Evolutionary conservation across 1,140 invertebrate species (phyloP).

Genomic region (Papilio polytes): DNA sequence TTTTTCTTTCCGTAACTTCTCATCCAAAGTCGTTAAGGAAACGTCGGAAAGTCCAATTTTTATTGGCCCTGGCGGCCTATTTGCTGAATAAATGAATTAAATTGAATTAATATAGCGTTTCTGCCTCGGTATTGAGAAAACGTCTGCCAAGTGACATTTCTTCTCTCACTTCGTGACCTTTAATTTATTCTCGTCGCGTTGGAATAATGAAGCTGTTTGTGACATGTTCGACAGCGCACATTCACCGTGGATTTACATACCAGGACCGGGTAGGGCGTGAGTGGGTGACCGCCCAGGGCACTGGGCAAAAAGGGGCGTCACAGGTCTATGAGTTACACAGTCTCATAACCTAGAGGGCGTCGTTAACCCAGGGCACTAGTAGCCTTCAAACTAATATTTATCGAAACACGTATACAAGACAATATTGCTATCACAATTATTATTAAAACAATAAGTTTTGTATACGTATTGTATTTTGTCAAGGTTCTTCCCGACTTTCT

Average conservation of each 20-base stretch:
- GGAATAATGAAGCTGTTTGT: conserved; percentile 25
- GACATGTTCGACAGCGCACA: background rate
- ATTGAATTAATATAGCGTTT: conserved; percentile 45
- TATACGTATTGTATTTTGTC: too few species aligned
- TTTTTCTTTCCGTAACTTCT: conserved; percentile 40
- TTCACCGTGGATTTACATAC: background rate
- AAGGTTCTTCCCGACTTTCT: background rate
- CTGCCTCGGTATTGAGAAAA: conserved; percentile 35
- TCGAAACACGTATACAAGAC: too few species aligned
- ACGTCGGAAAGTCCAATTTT: conserved; percentile 42
- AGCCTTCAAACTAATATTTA: too few species aligned
- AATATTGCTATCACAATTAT: too few species aligned
- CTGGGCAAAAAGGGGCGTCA: too few species aligned
- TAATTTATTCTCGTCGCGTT: conserved; percentile 16
- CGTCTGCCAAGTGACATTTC: conserved; percentile 43
- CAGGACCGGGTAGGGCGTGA: too few species aligned
- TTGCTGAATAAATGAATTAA: conserved; percentile 47
- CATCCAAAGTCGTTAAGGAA: conserved; percentile 41
- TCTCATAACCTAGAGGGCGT: too few species aligned
- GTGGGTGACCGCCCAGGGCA: too few species aligned
- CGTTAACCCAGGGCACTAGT: too few species aligned
- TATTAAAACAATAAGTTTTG: too few species aligned
- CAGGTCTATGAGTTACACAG: too few species aligned
- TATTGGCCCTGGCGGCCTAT: conserved; percentile 46
- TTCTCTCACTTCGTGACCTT: conserved; percentile 21